Evolutionary conservation across 2,113 vertebrate species (phyloP).

Genomic region (Ardeotis arabs): DNA sequence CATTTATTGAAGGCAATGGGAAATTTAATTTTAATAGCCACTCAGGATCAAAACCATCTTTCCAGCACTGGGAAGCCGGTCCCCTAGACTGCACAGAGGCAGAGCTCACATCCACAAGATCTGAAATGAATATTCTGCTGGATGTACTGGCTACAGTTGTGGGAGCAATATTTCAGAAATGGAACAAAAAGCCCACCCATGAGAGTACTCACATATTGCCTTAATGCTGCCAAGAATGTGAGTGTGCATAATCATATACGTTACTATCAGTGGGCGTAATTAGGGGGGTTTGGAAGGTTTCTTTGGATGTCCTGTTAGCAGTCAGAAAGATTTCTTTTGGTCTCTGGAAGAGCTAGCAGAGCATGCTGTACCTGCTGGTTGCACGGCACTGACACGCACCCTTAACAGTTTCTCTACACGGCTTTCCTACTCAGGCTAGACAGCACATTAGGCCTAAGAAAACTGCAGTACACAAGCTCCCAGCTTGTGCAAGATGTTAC

Average conservation of each 20-base stretch:
- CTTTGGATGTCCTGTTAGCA: neutral
- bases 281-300: neutral
- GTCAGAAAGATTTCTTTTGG: neutral
- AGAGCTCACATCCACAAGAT: neutral
- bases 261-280: neutral
- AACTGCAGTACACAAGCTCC: accelerated
- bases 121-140: neutral
- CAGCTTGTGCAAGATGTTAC: neutral
- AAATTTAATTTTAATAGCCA: neutral
- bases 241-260: accelerated
- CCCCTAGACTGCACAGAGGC: neutral
- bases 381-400: neutral
- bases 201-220: neutral
- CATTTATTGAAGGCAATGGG: neutral
- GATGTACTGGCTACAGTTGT: neutral
- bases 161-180: neutral
- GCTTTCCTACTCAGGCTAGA: neutral
- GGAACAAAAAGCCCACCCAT: neutral
- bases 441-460: neutral
- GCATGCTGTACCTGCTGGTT: accelerated
- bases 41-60: neutral
- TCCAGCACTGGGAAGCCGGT: neutral
- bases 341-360: neutral
- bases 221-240: neutral
- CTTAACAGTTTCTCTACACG: neutral